A percentile compares a stretch with the other conserved stretches of the same genome.
These are phyloP conservation scores for Chiroxiphia lanceolata DNA, from an alignment of 2,797 vertebrate genomes.

Conservation along the genomic window DNA sequence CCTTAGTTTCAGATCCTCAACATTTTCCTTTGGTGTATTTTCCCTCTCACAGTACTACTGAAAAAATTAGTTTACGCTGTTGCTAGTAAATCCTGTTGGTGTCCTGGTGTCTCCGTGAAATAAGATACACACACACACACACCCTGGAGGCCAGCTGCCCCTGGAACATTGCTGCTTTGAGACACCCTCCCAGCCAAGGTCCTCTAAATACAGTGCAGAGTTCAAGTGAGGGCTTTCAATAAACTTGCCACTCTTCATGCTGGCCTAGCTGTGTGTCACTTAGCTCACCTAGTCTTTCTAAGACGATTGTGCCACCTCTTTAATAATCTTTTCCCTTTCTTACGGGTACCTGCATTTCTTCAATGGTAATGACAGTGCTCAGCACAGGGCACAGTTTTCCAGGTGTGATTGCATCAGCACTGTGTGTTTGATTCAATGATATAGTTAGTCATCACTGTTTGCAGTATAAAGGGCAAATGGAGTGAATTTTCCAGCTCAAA, in stretches of 20 bases:
- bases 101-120: not conserved
- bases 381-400: not conserved
- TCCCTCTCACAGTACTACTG: not conserved
- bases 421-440: not conserved
- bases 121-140: fast-evolving
- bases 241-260: not conserved
- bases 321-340: not conserved
- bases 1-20: not conserved
- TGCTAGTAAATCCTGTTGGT: not conserved
- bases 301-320: not conserved
- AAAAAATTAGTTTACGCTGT: not conserved
- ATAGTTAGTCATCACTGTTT: not conserved
- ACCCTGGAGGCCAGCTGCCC: not conserved
- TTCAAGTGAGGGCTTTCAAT: not conserved
- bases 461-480: not conserved
- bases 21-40: not conserved
- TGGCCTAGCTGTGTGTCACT: not conserved
- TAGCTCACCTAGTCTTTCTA: not conserved
- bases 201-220: not conserved
- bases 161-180: not conserved
- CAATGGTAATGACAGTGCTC: not conserved
- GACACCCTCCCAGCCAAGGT: not conserved
- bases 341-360: not conserved
- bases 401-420: not conserved
- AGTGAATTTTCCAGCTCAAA: conserved; percentile 4